Evolutionary conservation across 2,113 vertebrate species (phyloP), one percentile per base, ranked within the genome.

Genomic region (Toxotes jaculatrix): DNA sequence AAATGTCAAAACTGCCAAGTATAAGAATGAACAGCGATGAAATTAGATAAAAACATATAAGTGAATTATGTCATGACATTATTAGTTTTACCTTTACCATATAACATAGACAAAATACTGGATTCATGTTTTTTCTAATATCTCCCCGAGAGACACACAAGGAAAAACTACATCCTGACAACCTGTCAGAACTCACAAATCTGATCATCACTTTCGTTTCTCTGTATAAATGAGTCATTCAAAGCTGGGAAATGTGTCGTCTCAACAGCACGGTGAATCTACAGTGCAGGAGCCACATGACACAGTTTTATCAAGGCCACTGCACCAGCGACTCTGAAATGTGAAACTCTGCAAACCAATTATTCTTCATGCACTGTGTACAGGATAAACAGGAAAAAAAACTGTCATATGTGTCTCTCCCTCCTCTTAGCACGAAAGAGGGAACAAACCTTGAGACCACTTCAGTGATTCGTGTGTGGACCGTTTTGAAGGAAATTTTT

Each of bases 231-330:
- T 7, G 34, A 12, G 49, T 38, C n/a, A 55, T 3, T 19, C 36
- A 55, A 31, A 53, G n/a, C n/a, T 9, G 13, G 60, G 47, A 40
- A 9, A 42, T 27, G 42, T 66, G 23, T 40, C 0, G 7, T 53
- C 51, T 73, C 32, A 51, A 32, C 11, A 49, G n/a, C 36, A 53
- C 27, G 38, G 64, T 27, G 12, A 60, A 49, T 76, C 69, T 74
- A 74, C 53, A 66, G 23, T 47, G 61, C 65, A 73, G 85, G n/a
- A 68, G 51, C 67, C 17, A 79, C 38, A 56, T 43, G 27, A 27
- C 32, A 11, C 17, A 16, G 3, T 68, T 34, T 63, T 10, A 68
- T 86, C 74, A 62, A 86, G 77, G 77, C 43, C 74, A 49, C 5
- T 60, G 47, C 34, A 8, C 14, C 67, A 80, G 32, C 0, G 2